Evolutionary conservation across 2,797 vertebrate species (phyloP), one percentile per base, ranked within the genome.

Genomic region (Psittacula derbiana): DNA sequence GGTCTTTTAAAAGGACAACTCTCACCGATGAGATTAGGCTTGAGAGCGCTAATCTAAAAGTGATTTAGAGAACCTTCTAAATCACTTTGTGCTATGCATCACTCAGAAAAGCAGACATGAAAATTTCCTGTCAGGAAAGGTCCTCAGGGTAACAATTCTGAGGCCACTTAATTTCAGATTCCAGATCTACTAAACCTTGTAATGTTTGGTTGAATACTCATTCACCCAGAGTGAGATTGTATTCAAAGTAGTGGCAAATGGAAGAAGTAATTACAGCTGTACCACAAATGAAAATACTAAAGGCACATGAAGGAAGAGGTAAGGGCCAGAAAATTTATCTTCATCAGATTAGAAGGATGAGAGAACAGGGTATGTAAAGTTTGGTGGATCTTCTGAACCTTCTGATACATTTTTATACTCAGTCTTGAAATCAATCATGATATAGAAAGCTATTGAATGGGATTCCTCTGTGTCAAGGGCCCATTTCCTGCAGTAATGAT

Each of bases 401-500:
- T 86, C 80, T 2, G 2, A 16, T 40, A 40, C 12, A 19, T 67
- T 76, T 91, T 71, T 57, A 36, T 53, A 33, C 19, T 7, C 10
- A 61, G n/a, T 44, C 43, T 64, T 64, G 50, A 72, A 82, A 95
- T 80, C 58, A 81, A 7, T 43, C 46, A 55, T 18, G 52, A 40
- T 61, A 25, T 5, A 94, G 90, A 57, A 47, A 84, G 70, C 10
- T 41, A 17, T 24, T 74, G 88, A 71, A 76, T 36, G 43, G 41
- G 44, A 80, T 80, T 92, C 74, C 74, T 90, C 74, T 73, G 60
- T 86, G 86, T 82, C 92, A 92, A 87, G 76, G 91, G 91, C 74
- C 76, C 65, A 31, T 79, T 95, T 90, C 85, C 80, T 72, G 16
- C 85, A 74, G 78, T 9, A 57, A 16, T 61, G 86, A 94, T 53